These are phyloP conservation scores for Orientallactaga sibirica DNA, from an alignment of 2,797 vertebrate species.

Conservation along the genomic window DNA sequence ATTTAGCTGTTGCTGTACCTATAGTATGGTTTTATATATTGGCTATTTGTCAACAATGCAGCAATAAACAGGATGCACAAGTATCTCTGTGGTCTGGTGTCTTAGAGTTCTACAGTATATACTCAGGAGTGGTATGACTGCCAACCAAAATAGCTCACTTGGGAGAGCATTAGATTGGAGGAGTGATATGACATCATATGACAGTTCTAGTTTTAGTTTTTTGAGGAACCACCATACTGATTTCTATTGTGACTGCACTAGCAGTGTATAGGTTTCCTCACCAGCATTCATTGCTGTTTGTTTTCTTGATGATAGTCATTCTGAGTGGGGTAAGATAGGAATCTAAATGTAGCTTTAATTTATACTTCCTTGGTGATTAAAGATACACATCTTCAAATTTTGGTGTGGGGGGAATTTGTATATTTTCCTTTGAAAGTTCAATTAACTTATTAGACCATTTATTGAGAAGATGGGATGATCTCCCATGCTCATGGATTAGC, in stretches of 20 bases:
- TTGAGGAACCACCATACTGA: neutral
- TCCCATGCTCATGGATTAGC: neutral
- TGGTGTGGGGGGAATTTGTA: neutral
- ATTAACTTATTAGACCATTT: neutral
- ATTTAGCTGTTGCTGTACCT: neutral
- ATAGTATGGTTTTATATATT: neutral
- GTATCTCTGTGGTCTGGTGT: neutral
- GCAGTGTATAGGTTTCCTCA: neutral
- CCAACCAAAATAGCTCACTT: no score
- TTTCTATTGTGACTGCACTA: neutral
- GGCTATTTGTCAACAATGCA: neutral
- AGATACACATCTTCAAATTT: neutral
- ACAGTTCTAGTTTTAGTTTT: neutral
- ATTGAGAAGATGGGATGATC: neutral
- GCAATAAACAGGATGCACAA: neutral
- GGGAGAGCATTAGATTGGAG: no score
- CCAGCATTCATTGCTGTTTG: neutral
- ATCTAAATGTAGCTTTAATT: neutral
- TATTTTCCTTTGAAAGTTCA: neutral
- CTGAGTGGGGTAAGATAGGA: neutral
- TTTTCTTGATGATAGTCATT: neutral
- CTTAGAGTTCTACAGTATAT: neutral
- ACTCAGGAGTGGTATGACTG: neutral
- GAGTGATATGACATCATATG: neutral
- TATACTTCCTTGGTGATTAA: neutral